These are phyloP conservation scores for Lutjanus argentimaculatus DNA, from an alignment of 2,797 vertebrate species.

Conservation along the genomic window DNA sequence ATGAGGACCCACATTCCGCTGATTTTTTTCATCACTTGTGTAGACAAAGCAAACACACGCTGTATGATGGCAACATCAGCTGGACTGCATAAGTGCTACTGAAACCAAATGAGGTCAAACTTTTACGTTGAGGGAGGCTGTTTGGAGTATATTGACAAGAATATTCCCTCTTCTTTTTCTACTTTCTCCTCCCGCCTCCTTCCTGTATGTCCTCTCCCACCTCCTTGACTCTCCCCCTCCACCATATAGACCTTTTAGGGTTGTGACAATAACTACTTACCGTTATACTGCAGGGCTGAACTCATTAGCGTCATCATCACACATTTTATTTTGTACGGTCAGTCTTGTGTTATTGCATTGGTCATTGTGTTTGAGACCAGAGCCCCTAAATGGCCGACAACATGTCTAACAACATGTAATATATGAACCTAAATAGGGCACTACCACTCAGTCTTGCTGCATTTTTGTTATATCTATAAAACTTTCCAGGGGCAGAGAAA, in stretches of 20 bases:
- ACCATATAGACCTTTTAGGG: background rate
- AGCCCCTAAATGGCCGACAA: too few species aligned
- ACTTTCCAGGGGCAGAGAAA: too few species aligned
- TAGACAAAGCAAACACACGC: conserved; percentile 73
- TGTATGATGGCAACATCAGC: conserved; percentile 65
- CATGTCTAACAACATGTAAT: too few species aligned
- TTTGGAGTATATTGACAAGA: background rate
- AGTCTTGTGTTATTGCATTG: too few species aligned
- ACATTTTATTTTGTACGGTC: too few species aligned
- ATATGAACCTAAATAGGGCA: too few species aligned
- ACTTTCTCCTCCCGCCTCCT: background rate
- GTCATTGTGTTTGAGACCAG: too few species aligned
- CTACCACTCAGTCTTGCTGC: too few species aligned
- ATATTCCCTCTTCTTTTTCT: background rate
- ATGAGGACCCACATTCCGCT: conserved; percentile 56
- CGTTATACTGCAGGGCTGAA: too few species aligned
- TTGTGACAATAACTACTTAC: too few species aligned
- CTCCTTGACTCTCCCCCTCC: background rate
- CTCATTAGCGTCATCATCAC: too few species aligned
- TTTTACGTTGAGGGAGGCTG: background rate
- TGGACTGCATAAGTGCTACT: conserved; percentile 5
- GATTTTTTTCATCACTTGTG: conserved; percentile 48
- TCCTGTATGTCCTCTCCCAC: conserved; percentile 1
- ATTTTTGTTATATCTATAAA: too few species aligned
- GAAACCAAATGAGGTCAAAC: conserved; percentile 14